Percentiles rank a stretch among this genome's conserved stretches.
These are phyloP conservation scores for Arrhopalites spinosus DNA, from an alignment of 2,888 invertebrate genomes.

Conservation along the genomic window DNA sequence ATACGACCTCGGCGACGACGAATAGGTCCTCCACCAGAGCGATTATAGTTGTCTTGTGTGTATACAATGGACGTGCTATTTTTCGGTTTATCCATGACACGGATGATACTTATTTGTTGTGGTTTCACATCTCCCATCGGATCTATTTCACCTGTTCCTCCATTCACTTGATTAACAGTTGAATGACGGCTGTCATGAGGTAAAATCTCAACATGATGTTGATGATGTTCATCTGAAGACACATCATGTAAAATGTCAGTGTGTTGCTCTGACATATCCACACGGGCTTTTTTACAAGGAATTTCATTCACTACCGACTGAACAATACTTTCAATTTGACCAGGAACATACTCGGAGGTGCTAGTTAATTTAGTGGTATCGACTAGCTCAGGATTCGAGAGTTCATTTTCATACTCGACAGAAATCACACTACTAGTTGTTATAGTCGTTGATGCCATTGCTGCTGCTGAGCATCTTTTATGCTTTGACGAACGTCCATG, in stretches of 20 bases:
- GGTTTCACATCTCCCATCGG: constrained; percentile 18
- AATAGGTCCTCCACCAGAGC: neutral
- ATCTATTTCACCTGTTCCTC: constrained; percentile 4
- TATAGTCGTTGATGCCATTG: neutral
- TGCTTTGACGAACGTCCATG: constrained; percentile 45
- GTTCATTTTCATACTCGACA: constrained; percentile 30
- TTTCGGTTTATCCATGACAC: constrained; percentile 32
- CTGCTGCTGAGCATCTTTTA: constrained; percentile 30
- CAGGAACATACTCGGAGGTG: neutral
- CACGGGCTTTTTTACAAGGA: constrained; percentile 19
- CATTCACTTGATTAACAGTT: constrained; percentile 2
- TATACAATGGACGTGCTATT: constrained; percentile 11
- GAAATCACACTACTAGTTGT: constrained; percentile 19
- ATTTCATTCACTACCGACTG: constrained; percentile 9
- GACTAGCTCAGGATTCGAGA: constrained; percentile 23
- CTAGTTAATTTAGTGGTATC: neutral
- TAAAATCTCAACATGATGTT: constrained; percentile 33
- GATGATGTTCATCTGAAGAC: neutral
- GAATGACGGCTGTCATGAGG: constrained; percentile 39
- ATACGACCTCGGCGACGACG: constrained; percentile 37
- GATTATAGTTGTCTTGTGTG: constrained; percentile 17
- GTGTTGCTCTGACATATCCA: constrained; percentile 4
- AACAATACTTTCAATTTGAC: constrained; percentile 27
- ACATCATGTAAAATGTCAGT: neutral
- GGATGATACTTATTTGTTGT: constrained; percentile 32